Conservation (phyloP, 1,140 invertebrate species). For the Nasonia longicornis region DNA sequence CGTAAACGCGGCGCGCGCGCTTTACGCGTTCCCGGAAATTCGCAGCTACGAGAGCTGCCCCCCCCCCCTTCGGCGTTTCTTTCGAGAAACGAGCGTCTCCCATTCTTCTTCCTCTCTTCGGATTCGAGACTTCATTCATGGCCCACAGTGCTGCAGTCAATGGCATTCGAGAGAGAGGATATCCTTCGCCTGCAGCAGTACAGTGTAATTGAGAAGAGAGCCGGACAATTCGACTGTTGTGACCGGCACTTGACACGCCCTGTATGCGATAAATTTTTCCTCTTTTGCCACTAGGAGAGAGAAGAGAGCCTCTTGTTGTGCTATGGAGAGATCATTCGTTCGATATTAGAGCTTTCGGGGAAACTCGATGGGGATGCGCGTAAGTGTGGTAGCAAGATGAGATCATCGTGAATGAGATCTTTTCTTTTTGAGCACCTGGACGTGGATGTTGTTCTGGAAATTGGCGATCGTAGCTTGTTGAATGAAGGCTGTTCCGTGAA, state of each 20-base stretch:
- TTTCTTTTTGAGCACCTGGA: background rate
- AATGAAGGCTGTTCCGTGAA: background rate
- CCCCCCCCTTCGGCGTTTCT: constrained; percentile 24
- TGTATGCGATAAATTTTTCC: constrained; percentile 18
- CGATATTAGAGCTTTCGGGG: constrained; percentile 23
- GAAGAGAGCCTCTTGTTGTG: background rate
- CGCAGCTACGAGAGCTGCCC: background rate
- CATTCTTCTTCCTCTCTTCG: background rate
- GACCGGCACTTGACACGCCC: constrained; percentile 29
- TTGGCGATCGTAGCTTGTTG: background rate
- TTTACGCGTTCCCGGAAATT: constrained; percentile 31
- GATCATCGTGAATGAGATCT: background rate
- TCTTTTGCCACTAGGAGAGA: background rate
- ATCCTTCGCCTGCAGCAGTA: background rate
- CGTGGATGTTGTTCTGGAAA: background rate
- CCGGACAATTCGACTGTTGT: constrained; percentile 30
- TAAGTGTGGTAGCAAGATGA: too few species aligned
- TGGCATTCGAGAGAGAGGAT: constrained; percentile 26
- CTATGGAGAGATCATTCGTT: constrained; percentile 27
- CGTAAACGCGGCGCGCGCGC: background rate
- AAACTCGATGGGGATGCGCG: background rate
- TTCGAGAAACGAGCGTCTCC: constrained; percentile 14
- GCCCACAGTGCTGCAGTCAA: background rate
- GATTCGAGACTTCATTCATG: background rate
- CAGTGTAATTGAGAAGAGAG: constrained; percentile 29